These are phyloP conservation scores for Antennarius maculatus DNA, from an alignment of 2,797 vertebrate genomes.

Conservation along the genomic window DNA sequence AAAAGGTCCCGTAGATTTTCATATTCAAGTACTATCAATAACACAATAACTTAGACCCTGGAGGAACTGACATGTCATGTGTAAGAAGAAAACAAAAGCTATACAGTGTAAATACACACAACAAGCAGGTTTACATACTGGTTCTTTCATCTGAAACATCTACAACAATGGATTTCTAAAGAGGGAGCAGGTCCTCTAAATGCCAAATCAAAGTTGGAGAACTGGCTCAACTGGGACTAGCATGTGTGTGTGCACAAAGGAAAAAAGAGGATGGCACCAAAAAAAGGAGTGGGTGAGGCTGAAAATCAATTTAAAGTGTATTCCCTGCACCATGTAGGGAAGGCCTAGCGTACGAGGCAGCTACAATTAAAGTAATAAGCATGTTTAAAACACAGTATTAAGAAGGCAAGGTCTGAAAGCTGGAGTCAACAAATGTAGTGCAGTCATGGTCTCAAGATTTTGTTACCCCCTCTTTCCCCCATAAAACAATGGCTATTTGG, in stretches of 20 bases:
- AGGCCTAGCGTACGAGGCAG: constrained; percentile 64
- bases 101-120: constrained; percentile 77
- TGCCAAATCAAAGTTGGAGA: constrained; percentile 37
- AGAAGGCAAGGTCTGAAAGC: constrained; percentile 72
- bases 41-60: constrained; percentile 82
- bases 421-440: constrained; percentile 80
- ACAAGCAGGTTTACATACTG: constrained; percentile 74
- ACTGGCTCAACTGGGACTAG: constrained; percentile 36
- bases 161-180: constrained; percentile 53
- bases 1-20: constrained; percentile 69
- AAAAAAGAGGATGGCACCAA: constrained; percentile 51
- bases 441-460: constrained; percentile 78
- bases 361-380: constrained; percentile 72
- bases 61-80: constrained; percentile 65
- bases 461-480: constrained; percentile 63
- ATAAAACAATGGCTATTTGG: constrained; percentile 81
- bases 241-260: constrained; percentile 16
- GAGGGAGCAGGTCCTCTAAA: constrained; percentile 51
- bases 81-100: constrained; percentile 59
- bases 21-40: constrained; percentile 85
- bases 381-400: constrained; percentile 72
- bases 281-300: constrained; percentile 1
- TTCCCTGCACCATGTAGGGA: constrained; percentile 69
- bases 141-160: constrained; percentile 62
- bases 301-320: constrained; percentile 35